Evolutionary conservation across 2,113 vertebrate genomes (phyloP).

Genomic region (Candoia aspera): DNA sequence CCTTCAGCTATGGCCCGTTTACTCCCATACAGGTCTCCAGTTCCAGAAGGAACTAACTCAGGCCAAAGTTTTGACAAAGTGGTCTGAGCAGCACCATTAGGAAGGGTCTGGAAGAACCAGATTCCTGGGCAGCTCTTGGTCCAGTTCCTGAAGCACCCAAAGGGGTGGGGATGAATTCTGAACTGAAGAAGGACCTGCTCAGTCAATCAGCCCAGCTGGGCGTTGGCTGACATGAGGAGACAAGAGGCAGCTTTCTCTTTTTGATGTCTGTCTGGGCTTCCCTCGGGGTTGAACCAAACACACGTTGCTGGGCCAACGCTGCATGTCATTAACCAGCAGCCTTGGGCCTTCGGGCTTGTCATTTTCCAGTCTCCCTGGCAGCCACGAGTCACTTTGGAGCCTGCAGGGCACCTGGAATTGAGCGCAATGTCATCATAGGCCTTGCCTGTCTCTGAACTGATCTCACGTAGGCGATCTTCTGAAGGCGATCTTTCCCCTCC

Average conservation of each 20-base stretch:
- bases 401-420: neutral
- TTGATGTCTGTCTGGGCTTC: neutral
- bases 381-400: neutral
- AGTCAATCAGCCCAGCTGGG: neutral
- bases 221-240: neutral
- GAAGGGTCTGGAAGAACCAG: neutral
- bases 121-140: neutral
- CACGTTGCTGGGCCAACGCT: constrained; percentile 12
- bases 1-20: too few species aligned
- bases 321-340: neutral
- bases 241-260: neutral
- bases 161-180: neutral
- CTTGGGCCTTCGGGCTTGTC: neutral
- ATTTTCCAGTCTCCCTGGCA: constrained; percentile 25
- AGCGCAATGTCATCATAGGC: too few species aligned
- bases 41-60: neutral
- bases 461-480: neutral
- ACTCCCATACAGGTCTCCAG: too few species aligned
- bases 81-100: neutral
- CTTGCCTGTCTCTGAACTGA: neutral
- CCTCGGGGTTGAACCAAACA: neutral
- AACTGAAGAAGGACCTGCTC: too few species aligned
- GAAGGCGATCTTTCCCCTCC: too few species aligned
- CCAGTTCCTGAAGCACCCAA: too few species aligned
- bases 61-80: neutral